Evolutionary conservation across 2,888 invertebrate species (phyloP).

Genomic region (Dorcus parallelipipedus): DNA sequence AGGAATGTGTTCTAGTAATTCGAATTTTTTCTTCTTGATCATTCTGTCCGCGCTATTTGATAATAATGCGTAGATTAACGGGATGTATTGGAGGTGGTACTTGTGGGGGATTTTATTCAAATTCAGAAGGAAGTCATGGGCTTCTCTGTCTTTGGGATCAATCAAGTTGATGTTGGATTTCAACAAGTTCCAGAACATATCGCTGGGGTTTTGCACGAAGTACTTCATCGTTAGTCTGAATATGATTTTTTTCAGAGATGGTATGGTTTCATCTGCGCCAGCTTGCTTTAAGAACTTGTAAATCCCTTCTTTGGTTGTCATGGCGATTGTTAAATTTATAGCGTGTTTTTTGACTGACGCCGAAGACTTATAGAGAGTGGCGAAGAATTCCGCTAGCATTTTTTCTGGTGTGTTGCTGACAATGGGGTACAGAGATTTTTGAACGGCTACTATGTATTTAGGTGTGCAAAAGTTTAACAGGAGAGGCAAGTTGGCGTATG

Average conservation of each 20-base stretch:
- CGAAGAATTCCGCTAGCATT: not conserved
- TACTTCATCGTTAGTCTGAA: not conserved
- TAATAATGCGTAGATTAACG: not conserved
- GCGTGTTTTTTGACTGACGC: conserved; percentile 14
- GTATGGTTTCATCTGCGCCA: not conserved
- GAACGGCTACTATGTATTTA: conserved; percentile 9
- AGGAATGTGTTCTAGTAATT: conserved; percentile 1
- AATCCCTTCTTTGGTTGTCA: not conserved
- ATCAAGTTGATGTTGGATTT: not conserved
- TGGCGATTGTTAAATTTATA: not conserved
- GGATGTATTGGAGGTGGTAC: not conserved
- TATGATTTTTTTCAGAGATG: not conserved
- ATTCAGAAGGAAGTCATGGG: not conserved
- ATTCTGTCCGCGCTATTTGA: not conserved
- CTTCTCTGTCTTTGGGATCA: not conserved
- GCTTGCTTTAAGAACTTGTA: not conserved
- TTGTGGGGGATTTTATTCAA: not conserved
- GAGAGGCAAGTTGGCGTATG: not conserved
- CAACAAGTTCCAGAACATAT: not conserved
- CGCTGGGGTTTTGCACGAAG: not conserved
- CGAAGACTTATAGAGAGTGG: conserved; percentile 1
- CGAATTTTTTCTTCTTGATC: not conserved
- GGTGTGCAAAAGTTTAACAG: conserved; percentile 14
- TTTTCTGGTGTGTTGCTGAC: conserved; percentile 7
- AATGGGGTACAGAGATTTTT: conserved; percentile 6